Conservation (phyloP, 2,113 vertebrate genomes). For the Phalacrocorax brasilianus region DNA sequence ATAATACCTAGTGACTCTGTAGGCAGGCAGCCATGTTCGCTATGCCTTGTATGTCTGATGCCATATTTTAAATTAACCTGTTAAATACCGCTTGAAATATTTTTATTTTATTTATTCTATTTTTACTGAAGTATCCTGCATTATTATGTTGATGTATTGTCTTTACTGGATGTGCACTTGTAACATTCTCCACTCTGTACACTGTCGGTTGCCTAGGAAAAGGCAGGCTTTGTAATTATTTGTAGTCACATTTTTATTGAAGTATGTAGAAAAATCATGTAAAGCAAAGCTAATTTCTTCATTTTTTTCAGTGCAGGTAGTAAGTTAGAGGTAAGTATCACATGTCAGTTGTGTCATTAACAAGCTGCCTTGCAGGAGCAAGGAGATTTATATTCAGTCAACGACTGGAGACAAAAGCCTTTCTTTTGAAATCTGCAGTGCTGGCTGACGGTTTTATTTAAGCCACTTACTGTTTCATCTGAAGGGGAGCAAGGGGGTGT, state of each 20-base stretch:
- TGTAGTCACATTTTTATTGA: conserved; percentile 77
- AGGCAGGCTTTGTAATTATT: conserved; percentile 76
- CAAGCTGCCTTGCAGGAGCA: background rate
- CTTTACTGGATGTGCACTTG: conserved; percentile 67
- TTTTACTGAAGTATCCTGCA: conserved; percentile 91
- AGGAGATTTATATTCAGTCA: conserved; percentile 9
- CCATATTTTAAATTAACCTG: conserved; percentile 76
- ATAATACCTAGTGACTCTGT: conserved; percentile 67
- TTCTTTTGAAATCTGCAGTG: conserved; percentile 32
- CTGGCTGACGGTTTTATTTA: conserved; percentile 46
- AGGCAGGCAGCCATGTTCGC: conserved; percentile 74
- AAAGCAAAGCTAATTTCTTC: conserved; percentile 63
- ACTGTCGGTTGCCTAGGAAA: conserved; percentile 60
- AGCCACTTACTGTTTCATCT: background rate
- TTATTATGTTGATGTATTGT: conserved; percentile 75
- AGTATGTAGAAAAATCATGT: conserved; percentile 70
- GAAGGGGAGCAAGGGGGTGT: background rate
- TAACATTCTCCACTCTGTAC: conserved; percentile 73
- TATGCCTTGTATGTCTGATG: conserved; percentile 82
- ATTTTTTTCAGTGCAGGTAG: conserved; percentile 66
- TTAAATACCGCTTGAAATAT: conserved; percentile 88
- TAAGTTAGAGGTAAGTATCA: conserved; percentile 39
- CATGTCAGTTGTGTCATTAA: background rate
- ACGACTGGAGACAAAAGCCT: background rate
- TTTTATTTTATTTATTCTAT: conserved; percentile 99